A percentile compares a stretch with the other conserved stretches of the same genome.
These are phyloP conservation scores for Aythya baeri DNA, from an alignment of 2,113 vertebrate species.

Conservation along the genomic window DNA sequence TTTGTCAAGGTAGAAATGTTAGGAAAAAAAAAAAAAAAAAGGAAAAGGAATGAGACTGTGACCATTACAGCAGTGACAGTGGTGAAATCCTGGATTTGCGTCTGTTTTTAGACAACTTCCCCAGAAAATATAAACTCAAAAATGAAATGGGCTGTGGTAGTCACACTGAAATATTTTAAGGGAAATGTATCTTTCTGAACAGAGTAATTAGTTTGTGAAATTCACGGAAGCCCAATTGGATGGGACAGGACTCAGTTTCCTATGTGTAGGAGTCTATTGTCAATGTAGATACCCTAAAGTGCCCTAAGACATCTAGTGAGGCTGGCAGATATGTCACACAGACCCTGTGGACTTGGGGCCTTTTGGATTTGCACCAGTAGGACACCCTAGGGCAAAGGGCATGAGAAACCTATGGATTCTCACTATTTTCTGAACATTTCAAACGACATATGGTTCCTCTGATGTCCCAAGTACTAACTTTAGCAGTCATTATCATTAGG, in stretches of 20 bases:
- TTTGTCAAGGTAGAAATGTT: background rate
- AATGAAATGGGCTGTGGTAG: background rate
- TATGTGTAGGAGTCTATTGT: fast-evolving
- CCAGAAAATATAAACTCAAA: background rate
- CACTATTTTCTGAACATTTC: background rate
- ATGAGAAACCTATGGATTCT: background rate
- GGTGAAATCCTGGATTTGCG: background rate
- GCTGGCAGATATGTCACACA: background rate
- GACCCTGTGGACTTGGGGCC: background rate
- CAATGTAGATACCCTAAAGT: background rate
- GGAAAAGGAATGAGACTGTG: background rate
- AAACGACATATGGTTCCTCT: background rate
- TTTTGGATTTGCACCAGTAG: background rate
- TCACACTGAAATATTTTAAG: background rate
- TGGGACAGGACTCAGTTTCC: background rate
- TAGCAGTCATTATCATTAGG: background rate
- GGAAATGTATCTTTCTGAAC: background rate
- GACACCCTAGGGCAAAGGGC: background rate
- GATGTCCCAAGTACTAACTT: background rate
- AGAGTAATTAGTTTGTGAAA: background rate
- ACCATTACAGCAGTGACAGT: background rate
- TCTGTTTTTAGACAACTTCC: background rate
- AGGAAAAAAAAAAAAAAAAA: background rate
- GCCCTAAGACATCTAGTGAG: background rate
- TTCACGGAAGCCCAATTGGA: fast-evolving